Percentiles rank a stretch among this genome's conserved stretches.
Evolutionary conservation across 2,113 vertebrate species (phyloP).

Genomic region (Xenopus laevis): DNA sequence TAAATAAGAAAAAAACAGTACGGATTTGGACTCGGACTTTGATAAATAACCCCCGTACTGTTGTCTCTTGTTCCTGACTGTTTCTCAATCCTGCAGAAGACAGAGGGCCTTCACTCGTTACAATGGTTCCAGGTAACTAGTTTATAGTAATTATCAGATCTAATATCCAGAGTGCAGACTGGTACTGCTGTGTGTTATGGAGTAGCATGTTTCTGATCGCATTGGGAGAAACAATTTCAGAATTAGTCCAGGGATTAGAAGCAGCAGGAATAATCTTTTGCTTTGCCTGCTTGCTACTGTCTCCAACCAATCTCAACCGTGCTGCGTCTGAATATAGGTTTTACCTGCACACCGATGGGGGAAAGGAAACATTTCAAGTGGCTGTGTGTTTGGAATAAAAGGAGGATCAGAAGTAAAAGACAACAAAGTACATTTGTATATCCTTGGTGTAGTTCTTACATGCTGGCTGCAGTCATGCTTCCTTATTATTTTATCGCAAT

Average conservation of each 20-base stretch:
- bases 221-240: constrained; percentile 32
- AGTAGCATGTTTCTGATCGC: constrained; percentile 41
- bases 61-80: too few species aligned
- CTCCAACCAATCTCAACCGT: constrained; percentile 43
- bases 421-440: too few species aligned
- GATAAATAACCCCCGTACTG: too few species aligned
- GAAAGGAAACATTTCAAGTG: constrained; percentile 7
- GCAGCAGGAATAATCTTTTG: constrained; percentile 14
- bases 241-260: constrained; percentile 46
- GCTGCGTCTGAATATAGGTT: constrained; percentile 45
- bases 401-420: neutral
- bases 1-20: too few species aligned
- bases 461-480: neutral
- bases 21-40: too few species aligned
- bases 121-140: neutral
- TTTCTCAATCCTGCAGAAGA: too few species aligned
- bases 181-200: constrained; percentile 19
- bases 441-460: neutral
- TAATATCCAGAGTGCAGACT: constrained; percentile 30
- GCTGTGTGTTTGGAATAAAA: constrained; percentile 26
- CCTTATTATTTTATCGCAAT: neutral
- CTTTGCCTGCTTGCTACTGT: constrained; percentile 40
- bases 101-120: too few species aligned
- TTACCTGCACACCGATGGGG: constrained; percentile 23
- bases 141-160: constrained; percentile 2